phyloP scores from a whole-genome alignment of 2,888 invertebrate genomes.

The Hedya salicella region DNA sequence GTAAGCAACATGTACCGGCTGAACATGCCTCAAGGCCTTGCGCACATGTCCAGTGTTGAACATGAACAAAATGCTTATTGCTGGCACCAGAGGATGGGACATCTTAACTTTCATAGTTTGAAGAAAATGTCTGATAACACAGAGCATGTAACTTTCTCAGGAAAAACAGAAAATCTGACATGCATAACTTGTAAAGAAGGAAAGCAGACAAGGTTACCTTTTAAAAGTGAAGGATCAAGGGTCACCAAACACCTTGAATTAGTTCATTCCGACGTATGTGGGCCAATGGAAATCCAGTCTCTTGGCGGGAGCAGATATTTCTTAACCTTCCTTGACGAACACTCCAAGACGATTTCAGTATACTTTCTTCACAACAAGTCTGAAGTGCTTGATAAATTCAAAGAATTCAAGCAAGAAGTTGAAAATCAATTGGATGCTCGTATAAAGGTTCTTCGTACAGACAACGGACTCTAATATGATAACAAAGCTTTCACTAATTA shows the following conservation, averaged over 20 bases:
- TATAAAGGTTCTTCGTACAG: slow-evolving; percentile 42
- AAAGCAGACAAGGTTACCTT: no score
- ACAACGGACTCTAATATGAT: slow-evolving; percentile 47
- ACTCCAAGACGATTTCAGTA: slow-evolving; percentile 13
- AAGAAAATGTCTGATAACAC: background rate
- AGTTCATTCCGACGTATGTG: slow-evolving; percentile 45
- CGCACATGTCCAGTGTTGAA: background rate
- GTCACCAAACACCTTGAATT: background rate
- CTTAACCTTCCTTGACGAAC: slow-evolving; percentile 58
- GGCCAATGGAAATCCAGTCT: slow-evolving; percentile 45
- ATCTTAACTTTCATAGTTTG: background rate
- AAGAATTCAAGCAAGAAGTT: slow-evolving; percentile 43
- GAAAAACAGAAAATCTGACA: slow-evolving; percentile 4
- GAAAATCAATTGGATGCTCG: slow-evolving; percentile 44
- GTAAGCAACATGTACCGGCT: no score
- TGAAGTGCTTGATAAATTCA: slow-evolving; percentile 40
- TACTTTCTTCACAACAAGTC: slow-evolving; percentile 45
- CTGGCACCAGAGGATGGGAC: slow-evolving; percentile 8
- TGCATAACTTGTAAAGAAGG: background rate
- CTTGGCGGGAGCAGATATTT: slow-evolving; percentile 45
- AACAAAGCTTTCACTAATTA: slow-evolving; percentile 26
- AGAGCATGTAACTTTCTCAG: slow-evolving; percentile 6
- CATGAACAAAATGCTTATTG: background rate
- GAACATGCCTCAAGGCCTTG: no score
- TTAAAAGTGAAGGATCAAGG: background rate